Base-by-base conservation (phyloP, 2,888 invertebrate species). In the Caenorhabditis japonica region DNA sequence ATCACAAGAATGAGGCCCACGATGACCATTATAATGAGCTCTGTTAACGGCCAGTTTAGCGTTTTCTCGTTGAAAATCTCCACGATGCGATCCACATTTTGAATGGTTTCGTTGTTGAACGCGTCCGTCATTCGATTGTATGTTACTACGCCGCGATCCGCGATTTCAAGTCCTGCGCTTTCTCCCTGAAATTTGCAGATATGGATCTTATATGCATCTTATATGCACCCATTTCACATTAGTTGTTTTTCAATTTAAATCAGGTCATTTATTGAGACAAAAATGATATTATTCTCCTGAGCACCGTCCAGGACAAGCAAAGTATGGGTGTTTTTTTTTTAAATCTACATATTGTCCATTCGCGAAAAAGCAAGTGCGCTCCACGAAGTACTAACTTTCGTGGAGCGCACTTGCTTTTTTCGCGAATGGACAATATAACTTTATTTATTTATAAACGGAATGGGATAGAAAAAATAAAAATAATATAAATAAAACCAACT, bases 21-120 rank as follows among this genome's bases (percentile, higher is more conserved):
- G 30, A 80, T 75, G 25, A 64, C 69, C 41, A 82, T 75, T 1
- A 75, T 61, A 25, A 81, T 77, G 44, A 82, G 76, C 13, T 76
- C 72, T 13, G 62, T 72, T 8, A 82, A 62, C 1, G 82, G 82
- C 80, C 80, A 81, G 17, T 27, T 10, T 17, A 27, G 27, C 2
- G 27, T 27, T 38, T 30, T 19, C 39, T 34, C 17, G 19, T 36
- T 41, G 21, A 19, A 49, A 59, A 23, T 52, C 46, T 72, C 76
- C 52, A 70, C 53, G 36, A 79, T 66, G 12, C 70, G 23, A 19
- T 76, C 60, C 13, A 79, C 70, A 49, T 79, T 68, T 17, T 53
- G 68, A 13, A 77, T 68, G 1, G 79, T 79, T 36, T 44, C 75
- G 52, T 75, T 72, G 41, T 75, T 61, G 51, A 77, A 75, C 2